A percentile compares a stretch with the other conserved stretches of the same genome.
phyloP scores from a whole-genome alignment of 2,797 vertebrate species.

The Acipenser oxyrinchus region DNA sequence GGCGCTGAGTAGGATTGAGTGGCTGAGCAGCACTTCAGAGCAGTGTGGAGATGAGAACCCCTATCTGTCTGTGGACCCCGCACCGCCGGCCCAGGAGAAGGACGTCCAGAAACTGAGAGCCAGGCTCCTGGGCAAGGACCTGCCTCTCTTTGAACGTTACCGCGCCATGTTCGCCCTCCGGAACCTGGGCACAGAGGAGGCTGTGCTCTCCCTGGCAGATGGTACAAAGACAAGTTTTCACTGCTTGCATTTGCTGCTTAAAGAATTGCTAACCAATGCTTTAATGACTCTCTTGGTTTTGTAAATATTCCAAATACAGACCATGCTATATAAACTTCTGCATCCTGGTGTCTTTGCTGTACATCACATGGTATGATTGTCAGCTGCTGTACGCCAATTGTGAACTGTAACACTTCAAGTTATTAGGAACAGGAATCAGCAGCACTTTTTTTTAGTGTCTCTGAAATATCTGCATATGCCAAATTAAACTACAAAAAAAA shows the following conservation, averaged over 20 bases:
- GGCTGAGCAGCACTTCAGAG: slow-evolving; percentile 62
- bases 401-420: no score
- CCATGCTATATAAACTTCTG: no score
- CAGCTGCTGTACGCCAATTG: no score
- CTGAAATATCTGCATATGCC: no score
- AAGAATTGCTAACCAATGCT: no score
- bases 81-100: slow-evolving; percentile 63
- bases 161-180: slow-evolving; percentile 90
- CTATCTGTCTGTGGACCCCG: slow-evolving; percentile 81
- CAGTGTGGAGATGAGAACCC: slow-evolving; percentile 43
- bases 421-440: no score
- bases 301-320: no score
- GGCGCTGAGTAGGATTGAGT: slow-evolving; percentile 73
- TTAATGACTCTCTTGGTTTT: no score
- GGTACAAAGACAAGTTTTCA: slow-evolving; percentile 51
- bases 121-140: slow-evolving; percentile 65
- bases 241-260: not conserved
- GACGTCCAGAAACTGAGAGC: slow-evolving; percentile 55
- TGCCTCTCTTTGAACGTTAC: slow-evolving; percentile 81
- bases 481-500: no score
- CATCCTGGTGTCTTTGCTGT: no score
- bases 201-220: slow-evolving; percentile 75
- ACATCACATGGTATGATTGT: no score
- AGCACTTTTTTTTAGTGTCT: no score
- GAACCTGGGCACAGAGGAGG: slow-evolving; percentile 65